phyloP scores from a whole-genome alignment of 1,140 invertebrate genomes.

The Stegodyphus mimosarum region DNA sequence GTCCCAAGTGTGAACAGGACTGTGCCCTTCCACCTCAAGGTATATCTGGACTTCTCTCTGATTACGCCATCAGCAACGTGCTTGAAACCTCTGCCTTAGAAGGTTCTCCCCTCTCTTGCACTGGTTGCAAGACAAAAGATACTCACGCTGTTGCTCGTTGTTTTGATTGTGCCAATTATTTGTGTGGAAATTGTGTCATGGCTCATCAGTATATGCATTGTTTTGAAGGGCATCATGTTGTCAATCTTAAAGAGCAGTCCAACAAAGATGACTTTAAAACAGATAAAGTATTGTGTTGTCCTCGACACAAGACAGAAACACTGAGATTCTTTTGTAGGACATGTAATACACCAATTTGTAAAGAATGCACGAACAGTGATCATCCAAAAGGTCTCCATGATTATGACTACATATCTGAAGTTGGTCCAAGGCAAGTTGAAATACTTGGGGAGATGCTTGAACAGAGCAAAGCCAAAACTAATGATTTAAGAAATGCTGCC shows the following conservation, averaged over 20 bases:
- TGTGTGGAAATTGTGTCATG: constrained; percentile 96
- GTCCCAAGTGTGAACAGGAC: constrained; percentile 83
- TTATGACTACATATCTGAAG: constrained; percentile 85
- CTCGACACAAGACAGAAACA: constrained; percentile 85
- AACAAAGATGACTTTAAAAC: constrained; percentile 71
- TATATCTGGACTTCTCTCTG: constrained; percentile 75
- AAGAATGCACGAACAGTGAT: constrained; percentile 90
- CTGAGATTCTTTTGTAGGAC: constrained; percentile 92
- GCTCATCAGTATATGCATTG: constrained; percentile 99
- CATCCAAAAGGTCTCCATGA: constrained; percentile 91
- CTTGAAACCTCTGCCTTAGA: constrained; percentile 67
- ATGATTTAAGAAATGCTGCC: constrained; percentile 83
- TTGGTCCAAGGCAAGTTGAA: constrained; percentile 86
- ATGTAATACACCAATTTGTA: constrained; percentile 90
- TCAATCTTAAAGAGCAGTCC: constrained; percentile 82
- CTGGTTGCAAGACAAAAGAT: constrained; percentile 87
- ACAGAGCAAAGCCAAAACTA: constrained; percentile 85
- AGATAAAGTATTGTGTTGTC: constrained; percentile 84
- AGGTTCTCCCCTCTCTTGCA: constrained; percentile 72
- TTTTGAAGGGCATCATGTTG: constrained; percentile 95
- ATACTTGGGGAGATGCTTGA: constrained; percentile 81
- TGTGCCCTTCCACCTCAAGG: constrained; percentile 71
- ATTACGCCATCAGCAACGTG: constrained; percentile 75
- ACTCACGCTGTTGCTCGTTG: constrained; percentile 87
- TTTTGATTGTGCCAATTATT: constrained; percentile 92